phyloP scores from a whole-genome alignment of 2,888 invertebrate species.

The Dryobotodes eremita region DNA sequence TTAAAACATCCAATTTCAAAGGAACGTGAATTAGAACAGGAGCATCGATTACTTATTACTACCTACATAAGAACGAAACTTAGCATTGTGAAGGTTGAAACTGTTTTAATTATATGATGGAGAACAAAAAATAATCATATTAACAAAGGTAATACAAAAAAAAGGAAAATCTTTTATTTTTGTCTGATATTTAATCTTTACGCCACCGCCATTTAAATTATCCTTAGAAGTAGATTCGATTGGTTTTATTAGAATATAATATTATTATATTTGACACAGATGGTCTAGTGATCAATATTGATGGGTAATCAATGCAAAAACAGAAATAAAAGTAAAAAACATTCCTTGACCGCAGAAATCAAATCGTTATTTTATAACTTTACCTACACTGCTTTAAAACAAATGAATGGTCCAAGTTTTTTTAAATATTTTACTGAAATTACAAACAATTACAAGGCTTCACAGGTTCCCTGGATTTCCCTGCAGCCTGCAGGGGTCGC shows the following conservation, averaged over 20 bases:
- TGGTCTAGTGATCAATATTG: background rate
- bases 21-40: background rate
- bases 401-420: background rate
- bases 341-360: background rate
- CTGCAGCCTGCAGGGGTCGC: slow-evolving; percentile 24
- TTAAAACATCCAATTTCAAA: slow-evolving; percentile 1
- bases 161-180: background rate
- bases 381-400: background rate
- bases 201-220: slow-evolving; percentile 9
- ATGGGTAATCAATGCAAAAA: background rate
- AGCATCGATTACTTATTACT: background rate
- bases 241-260: slow-evolving; percentile 10
- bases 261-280: background rate
- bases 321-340: background rate
- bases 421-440: background rate
- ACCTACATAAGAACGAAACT: background rate
- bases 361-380: background rate
- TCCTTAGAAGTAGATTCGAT: background rate
- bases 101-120: background rate
- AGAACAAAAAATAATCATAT: background rate
- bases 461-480: background rate
- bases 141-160: background rate
- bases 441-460: background rate
- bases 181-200: slow-evolving; percentile 1
- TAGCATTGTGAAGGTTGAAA: background rate